Base-by-base conservation (phyloP, 2,888 invertebrate species). In the Dryadula phaetusa region DNA sequence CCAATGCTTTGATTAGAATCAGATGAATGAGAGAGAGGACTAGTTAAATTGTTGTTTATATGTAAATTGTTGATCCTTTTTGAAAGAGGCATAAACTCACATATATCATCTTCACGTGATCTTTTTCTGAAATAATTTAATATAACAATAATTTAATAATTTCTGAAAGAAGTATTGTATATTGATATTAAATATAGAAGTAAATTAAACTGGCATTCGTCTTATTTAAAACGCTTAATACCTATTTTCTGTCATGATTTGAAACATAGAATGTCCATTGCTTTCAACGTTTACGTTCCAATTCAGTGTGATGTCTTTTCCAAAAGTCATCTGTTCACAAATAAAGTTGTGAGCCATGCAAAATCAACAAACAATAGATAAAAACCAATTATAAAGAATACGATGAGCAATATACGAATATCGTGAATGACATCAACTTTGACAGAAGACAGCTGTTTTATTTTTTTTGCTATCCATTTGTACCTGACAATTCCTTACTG, bases 11-110 rank as follows among this genome's bases (percentile, higher is more conserved):
- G 86, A 82, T 79, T 87, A 79, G 82, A 72, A 72, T 85, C 85
- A 78, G 82, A 82, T 44, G 79, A 76, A 74, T 84, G 86, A 56
- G 72, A 73, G 71, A 75, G 76, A 56, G 82, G 74, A 73, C 76
- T 84, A n/a, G 79, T 76, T 40, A 92, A 80, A 72, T 85, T 93
- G 82, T 94, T 94, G 82, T 96, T 96, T 76, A 97, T 95, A 80
- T 97, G 97, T 62, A 98, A 93, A 90, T 97, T 97, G 84, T 98
- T 98, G 77, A 98, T 98, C 80, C 98, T 94, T 86, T 98, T 98
- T 14, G 97, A 97, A 62, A 98, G 88, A 63, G 98, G 98, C 94
- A 96, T 96, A 78, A 97, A 97, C 80, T 97, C 97, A 78, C 94
- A 94, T 42, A 94, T 93, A 75, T 97, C 97, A 79, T 97, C 96